Base-by-base conservation (phyloP, 2,113 vertebrate genomes). In the Sardina pilchardus region DNA sequence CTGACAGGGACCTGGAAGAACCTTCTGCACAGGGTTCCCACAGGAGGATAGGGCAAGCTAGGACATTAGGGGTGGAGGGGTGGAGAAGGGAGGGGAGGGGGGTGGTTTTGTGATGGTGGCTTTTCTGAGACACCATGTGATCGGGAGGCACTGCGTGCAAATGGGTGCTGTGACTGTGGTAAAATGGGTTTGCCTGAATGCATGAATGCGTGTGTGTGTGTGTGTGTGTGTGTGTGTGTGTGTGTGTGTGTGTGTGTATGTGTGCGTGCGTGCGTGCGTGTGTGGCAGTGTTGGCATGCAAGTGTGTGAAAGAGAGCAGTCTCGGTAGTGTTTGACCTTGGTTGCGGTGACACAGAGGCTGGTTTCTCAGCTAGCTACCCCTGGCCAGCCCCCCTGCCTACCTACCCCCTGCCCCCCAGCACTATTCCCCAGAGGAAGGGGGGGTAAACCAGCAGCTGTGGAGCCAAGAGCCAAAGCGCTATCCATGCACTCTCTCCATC, bases 371-470 rank as follows among this genome's bases (percentile, higher is more conserved):
- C 30, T 36, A 34, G 34, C 8, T 67, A 71, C 26, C 63, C 26
- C 63, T 34, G 21, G 71, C 36, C 30, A 16, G 71, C 34, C 14
- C 34, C 12, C 39, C 30, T 78, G 30, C 34, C 26, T 12, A n/a
- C 59, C 53, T n/a, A n/a, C 59, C 59, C 59, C n/a, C 24, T 26
- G 17, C 67, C 34, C 5, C 30, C 26, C 12, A 39, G 30, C 71
- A 12, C 71, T 78, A 34, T 78, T 5, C 34, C 34, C 71, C 34
- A 34, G 71, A 36, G 30, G 30, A 16, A 34, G 30, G 71, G 30
- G 6, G 71, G 71, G 19, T 78, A 78, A 36, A 34, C 71, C 71
- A 78, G 71, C 71, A 78, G 71, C 71, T 78, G 34, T 36, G 71
- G 14, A 36, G 71, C 2, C 30, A 36, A 1, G 71, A 78, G 10